phyloP scores from a whole-genome alignment of 1,140 invertebrate genomes.

The Mercenaria mercenaria region DNA sequence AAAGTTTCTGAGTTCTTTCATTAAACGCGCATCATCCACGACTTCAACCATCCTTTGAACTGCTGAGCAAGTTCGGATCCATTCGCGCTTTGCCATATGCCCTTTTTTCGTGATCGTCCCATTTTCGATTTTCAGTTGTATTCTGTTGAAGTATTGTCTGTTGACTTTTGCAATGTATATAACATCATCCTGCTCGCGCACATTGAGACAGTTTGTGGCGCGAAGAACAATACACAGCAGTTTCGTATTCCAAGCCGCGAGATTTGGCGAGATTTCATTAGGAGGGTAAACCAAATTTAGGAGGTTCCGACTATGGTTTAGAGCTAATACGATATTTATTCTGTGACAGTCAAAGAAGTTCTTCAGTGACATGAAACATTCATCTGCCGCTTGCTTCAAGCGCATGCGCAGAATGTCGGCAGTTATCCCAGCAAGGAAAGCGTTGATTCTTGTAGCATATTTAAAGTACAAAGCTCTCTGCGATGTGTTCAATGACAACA shows the following conservation, averaged over 20 bases:
- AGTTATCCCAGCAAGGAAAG: constrained; percentile 33
- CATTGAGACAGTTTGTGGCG: constrained; percentile 1
- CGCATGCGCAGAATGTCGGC: constrained; percentile 38
- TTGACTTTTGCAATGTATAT: constrained; percentile 3
- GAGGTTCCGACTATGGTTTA: background rate
- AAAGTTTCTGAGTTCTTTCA: constrained; percentile 42
- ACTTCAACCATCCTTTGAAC: constrained; percentile 54
- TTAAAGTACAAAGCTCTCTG: background rate
- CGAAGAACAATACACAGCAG: constrained; percentile 42
- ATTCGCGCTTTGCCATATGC: constrained; percentile 5
- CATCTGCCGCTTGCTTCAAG: constrained; percentile 1
- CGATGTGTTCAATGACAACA: background rate
- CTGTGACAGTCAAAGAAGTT: constrained; percentile 4
- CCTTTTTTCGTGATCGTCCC: constrained; percentile 3
- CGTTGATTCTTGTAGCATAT: constrained; percentile 34
- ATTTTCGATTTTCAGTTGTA: background rate
- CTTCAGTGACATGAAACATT: background rate
- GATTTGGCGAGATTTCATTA: background rate
- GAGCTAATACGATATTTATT: background rate
- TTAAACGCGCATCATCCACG: background rate
- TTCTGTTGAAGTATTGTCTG: background rate
- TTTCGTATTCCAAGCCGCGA: constrained; percentile 4
- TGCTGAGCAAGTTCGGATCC: constrained; percentile 24
- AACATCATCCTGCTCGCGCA: constrained; percentile 44
- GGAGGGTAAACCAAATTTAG: constrained; percentile 32